These are phyloP conservation scores for Anthopleura sola DNA, from an alignment of 64 coral and sea anemone genomes.

Conservation along the genomic window DNA sequence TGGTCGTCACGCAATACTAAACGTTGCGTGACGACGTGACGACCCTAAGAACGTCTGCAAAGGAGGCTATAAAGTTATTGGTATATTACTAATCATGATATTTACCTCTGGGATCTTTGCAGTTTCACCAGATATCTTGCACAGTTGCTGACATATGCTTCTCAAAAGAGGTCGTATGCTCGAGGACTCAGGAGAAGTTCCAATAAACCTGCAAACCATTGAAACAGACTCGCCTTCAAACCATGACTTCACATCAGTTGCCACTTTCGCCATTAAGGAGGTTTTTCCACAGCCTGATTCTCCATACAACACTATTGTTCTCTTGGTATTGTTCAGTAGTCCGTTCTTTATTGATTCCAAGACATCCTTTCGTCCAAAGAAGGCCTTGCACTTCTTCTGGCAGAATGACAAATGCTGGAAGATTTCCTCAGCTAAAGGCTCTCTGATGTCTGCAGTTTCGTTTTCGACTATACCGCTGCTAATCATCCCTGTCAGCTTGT, in stretches of 20 bases:
- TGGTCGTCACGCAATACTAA: too few relatives aligned
- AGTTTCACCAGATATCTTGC: constrained; percentile 41
- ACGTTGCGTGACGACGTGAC: too few relatives aligned
- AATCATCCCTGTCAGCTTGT: constrained; percentile 63
- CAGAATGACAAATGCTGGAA: constrained; percentile 84
- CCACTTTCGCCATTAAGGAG: constrained; percentile 86
- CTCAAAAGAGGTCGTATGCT: constrained; percentile 59
- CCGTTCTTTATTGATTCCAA: constrained; percentile 49
- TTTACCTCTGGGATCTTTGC: constrained; percentile 66
- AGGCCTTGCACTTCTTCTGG: constrained; percentile 79
- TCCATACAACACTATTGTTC: constrained; percentile 60
- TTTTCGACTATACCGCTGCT: constrained; percentile 56
- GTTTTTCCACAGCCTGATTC: constrained; percentile 95
- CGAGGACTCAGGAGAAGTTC: constrained; percentile 85
- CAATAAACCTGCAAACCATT: constrained; percentile 82
- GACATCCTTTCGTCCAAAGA: constrained; percentile 69
- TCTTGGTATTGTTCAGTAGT: constrained; percentile 29
- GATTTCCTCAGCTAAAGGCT: constrained; percentile 67
- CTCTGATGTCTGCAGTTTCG: constrained; percentile 40
- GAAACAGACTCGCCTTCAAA: constrained; percentile 46
- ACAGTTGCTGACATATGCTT: constrained; percentile 78
- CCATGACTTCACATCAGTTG: constrained; percentile 51
- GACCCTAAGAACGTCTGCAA: too few relatives aligned
- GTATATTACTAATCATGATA: background rate
- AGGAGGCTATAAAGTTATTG: too few relatives aligned